These are phyloP conservation scores for Siphamia tubifer DNA, from an alignment of 2,113 vertebrate species.

Conservation along the genomic window DNA sequence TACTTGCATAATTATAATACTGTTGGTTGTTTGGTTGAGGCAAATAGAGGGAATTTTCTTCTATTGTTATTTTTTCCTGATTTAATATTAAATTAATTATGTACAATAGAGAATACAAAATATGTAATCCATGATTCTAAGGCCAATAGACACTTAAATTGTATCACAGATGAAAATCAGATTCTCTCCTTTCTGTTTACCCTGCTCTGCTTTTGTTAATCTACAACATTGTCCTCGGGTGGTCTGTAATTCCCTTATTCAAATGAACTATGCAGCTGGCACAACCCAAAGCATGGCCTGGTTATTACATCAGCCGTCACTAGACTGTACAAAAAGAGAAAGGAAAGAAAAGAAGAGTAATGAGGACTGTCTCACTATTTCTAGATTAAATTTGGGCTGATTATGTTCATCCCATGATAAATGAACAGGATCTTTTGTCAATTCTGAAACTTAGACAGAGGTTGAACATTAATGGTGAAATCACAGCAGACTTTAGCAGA, in stretches of 20 bases:
- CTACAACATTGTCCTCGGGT: not conserved
- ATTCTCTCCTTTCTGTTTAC: no score
- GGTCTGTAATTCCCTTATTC: not conserved
- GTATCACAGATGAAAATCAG: not conserved
- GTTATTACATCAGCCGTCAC: not conserved
- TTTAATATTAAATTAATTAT: constrained; percentile 29
- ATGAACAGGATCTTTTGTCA: no score
- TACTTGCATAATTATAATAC: not conserved
- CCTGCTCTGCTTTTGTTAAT: not conserved
- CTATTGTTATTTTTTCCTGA: not conserved
- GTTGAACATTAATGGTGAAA: no score
- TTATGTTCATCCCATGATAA: no score
- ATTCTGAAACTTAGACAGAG: no score
- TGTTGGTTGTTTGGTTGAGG: not conserved
- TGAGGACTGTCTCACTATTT: no score
- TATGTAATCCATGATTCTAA: not conserved
- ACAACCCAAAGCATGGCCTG: not conserved
- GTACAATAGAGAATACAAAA: not conserved
- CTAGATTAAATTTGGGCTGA: no score
- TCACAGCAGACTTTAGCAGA: no score
- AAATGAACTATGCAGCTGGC: not conserved
- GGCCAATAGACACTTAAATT: not conserved
- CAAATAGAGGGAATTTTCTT: not conserved
- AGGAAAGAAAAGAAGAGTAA: no score
- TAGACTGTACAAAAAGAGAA: not conserved